Percentiles rank a stretch among this genome's conserved stretches.
These are phyloP conservation scores for Spicauda simplicius DNA, from an alignment of 2,888 invertebrate species.

Conservation along the genomic window DNA sequence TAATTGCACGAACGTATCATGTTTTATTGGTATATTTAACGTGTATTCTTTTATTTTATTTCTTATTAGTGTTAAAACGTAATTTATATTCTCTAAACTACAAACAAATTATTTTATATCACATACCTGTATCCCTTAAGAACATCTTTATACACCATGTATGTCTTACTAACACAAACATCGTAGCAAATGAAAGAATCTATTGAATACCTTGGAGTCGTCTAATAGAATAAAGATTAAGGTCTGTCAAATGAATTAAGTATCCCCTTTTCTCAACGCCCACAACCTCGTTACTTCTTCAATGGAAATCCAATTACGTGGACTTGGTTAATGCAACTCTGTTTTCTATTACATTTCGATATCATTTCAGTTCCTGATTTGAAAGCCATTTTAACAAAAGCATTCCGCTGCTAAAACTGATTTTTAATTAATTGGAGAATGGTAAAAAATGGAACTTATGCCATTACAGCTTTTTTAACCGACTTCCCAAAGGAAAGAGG, in stretches of 20 bases:
- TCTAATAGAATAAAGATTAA: conserved; percentile 37
- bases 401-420: background rate
- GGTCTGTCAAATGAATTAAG: conserved; percentile 38
- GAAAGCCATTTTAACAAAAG: too few relatives aligned
- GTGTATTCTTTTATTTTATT: too few relatives aligned
- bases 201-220: conserved; percentile 14
- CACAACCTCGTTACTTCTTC: conserved; percentile 38
- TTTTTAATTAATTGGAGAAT: background rate
- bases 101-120: too few relatives aligned
- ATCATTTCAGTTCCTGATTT: background rate
- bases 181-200: conserved; percentile 1
- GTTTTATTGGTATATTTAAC: too few relatives aligned
- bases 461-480: too few relatives aligned
- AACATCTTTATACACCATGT: too few relatives aligned
- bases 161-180: background rate
- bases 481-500: too few relatives aligned
- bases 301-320: conserved; percentile 39
- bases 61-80: too few relatives aligned
- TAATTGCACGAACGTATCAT: too few relatives aligned
- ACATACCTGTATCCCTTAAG: too few relatives aligned
- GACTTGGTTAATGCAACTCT: conserved; percentile 3
- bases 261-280: conserved; percentile 31
- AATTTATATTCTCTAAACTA: too few relatives aligned
- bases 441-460: too few relatives aligned
- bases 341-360: background rate